Percentiles rank a stretch among this genome's conserved stretches.
phyloP scores from a whole-genome alignment of 2,113 vertebrate species.

The Sceloporus undulatus region DNA sequence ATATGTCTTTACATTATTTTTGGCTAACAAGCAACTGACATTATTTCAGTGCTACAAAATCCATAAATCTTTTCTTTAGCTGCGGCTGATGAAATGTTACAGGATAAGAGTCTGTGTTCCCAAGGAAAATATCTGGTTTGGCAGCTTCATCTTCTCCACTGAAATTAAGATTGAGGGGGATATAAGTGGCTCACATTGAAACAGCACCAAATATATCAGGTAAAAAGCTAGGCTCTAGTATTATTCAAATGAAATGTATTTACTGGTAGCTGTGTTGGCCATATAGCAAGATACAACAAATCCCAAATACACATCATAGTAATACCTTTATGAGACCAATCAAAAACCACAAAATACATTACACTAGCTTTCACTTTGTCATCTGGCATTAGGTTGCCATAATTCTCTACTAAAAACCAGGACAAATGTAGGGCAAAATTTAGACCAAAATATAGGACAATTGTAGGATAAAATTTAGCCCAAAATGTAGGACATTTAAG shows the following conservation, averaged over 20 bases:
- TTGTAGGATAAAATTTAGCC: no score
- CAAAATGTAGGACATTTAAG: no score
- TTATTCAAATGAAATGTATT: constrained; percentile 65
- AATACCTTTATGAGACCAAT: no score
- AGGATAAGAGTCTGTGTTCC: constrained; percentile 71
- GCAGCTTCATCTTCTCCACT: constrained; percentile 67
- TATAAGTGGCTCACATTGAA: constrained; percentile 67
- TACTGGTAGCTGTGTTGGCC: no score
- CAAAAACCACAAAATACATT: no score
- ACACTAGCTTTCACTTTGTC: no score
- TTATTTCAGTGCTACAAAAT: constrained; percentile 75
- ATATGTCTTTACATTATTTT: constrained; percentile 82
- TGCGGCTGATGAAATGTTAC: constrained; percentile 72
- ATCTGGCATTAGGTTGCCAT: no score
- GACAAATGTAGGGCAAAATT: no score
- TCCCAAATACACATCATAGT: constrained; percentile 48
- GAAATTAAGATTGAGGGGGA: constrained; percentile 55
- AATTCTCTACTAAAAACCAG: no score
- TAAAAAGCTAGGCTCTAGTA: constrained; percentile 55
- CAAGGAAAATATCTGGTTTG: constrained; percentile 80
- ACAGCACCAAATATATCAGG: constrained; percentile 57
- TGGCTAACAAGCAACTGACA: constrained; percentile 78
- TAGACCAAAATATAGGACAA: no score
- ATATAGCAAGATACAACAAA: no score
- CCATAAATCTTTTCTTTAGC: constrained; percentile 81